A percentile compares a stretch with the other conserved stretches of the same genome.
Conservation (phyloP, 2,888 invertebrate species). For the Drosophila tanythrix region DNA sequence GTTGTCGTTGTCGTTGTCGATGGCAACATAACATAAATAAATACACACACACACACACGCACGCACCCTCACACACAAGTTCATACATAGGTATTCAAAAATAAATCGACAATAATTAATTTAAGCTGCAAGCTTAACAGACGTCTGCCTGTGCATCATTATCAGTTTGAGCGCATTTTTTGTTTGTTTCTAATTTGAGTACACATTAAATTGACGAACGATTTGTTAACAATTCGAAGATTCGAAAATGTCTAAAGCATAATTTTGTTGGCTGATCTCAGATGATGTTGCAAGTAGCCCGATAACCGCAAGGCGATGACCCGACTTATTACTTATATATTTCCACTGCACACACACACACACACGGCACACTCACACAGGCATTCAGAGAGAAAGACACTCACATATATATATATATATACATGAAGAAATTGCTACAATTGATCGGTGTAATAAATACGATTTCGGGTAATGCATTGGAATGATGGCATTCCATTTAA, state of each 20-base stretch:
- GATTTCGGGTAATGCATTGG: constrained; percentile 34
- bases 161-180: constrained; percentile 36
- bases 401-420: not conserved
- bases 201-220: constrained; percentile 4
- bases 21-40: constrained; percentile 20
- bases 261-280: constrained; percentile 28
- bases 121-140: constrained; percentile 24
- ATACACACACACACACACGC: not conserved
- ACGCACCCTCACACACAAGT: not conserved
- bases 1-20: constrained; percentile 17
- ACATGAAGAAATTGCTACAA: not conserved
- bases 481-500: constrained; percentile 82
- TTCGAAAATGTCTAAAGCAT: not conserved
- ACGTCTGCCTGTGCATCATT: constrained; percentile 27
- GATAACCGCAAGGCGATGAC: constrained; percentile 29
- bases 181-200: not conserved
- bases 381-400: not conserved
- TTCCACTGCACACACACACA: constrained; percentile 5
- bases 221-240: constrained; percentile 22
- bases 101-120: constrained; percentile 55
- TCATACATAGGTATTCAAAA: constrained; percentile 29
- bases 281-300: constrained; percentile 32
- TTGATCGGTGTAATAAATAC: not conserved
- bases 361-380: not conserved
- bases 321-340: constrained; percentile 9